phyloP scores from a whole-genome alignment of 2,797 vertebrate genomes.

The Pelochelys cantorii region DNA sequence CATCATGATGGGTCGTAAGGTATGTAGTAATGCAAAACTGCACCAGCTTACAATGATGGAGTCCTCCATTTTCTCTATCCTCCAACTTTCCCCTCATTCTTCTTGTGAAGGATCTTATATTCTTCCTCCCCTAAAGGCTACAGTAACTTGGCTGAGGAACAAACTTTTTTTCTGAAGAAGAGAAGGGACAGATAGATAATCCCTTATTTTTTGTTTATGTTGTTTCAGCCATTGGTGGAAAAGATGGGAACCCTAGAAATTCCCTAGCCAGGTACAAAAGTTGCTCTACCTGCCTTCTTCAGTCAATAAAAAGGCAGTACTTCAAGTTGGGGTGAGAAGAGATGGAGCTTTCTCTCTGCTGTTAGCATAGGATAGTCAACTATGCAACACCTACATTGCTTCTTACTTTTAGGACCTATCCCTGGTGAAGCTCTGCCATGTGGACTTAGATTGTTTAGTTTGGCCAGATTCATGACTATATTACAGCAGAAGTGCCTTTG shows the following conservation, averaged over 20 bases:
- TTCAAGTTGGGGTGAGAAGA: neutral
- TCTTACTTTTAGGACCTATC: neutral
- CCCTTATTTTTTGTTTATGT: neutral
- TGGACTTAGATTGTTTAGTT: neutral
- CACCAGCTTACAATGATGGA: rapidly evolving
- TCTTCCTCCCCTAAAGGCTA: neutral
- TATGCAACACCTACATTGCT: neutral
- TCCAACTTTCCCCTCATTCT: neutral
- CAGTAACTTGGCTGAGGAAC: neutral
- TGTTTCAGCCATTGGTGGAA: neutral
- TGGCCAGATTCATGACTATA: neutral
- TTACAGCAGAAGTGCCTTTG: neutral
- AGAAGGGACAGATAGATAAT: neutral
- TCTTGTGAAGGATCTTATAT: neutral
- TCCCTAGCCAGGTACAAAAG: neutral
- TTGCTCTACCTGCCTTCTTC: neutral
- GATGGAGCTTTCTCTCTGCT: neutral
- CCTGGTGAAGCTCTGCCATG: neutral
- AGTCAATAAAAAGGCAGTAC: neutral
- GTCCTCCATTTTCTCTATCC: neutral
- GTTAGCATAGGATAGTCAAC: neutral
- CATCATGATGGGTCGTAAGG: neutral
- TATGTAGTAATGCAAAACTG: neutral
- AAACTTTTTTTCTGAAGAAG: neutral
- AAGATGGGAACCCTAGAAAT: neutral